A percentile compares a stretch with the other conserved stretches of the same genome.
phyloP scores from a whole-genome alignment of 2,797 vertebrate species.

The Brachyrhaphis roseni region DNA sequence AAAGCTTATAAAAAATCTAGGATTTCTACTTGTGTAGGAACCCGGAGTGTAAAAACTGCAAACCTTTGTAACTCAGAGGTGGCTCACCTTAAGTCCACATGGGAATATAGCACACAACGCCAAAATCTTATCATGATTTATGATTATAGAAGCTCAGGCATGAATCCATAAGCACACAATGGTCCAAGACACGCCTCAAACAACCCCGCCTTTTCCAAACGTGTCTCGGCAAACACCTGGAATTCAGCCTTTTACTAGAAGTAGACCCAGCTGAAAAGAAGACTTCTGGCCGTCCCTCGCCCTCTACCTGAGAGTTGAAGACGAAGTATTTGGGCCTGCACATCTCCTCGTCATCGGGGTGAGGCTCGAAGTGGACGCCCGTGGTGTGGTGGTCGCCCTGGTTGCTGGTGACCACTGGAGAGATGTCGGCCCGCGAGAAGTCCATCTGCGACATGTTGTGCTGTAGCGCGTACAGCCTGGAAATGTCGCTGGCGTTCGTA shows the following conservation, averaged over 20 bases:
- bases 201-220: constrained; percentile 33
- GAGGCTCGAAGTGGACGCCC: constrained; percentile 79
- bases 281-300: neutral
- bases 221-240: constrained; percentile 23
- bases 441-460: constrained; percentile 83
- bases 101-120: neutral
- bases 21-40: neutral
- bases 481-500: constrained; percentile 78
- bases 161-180: constrained; percentile 17
- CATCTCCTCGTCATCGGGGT: constrained; percentile 79
- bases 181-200: constrained; percentile 19
- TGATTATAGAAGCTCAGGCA: constrained; percentile 9
- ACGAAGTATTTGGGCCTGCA: constrained; percentile 94
- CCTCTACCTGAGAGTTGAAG: constrained; percentile 93
- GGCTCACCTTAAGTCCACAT: neutral
- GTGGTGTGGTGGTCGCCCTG: constrained; percentile 62
- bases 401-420: constrained; percentile 62
- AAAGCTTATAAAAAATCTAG: neutral
- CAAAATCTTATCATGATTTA: constrained; percentile 11
- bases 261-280: neutral
- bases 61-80: neutral
- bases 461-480: constrained; percentile 68
- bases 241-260: constrained; percentile 6
- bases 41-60: neutral
- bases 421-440: constrained; percentile 77